phyloP scores from a whole-genome alignment of 2,113 vertebrate species.

The Xiphophorus couchianus region DNA sequence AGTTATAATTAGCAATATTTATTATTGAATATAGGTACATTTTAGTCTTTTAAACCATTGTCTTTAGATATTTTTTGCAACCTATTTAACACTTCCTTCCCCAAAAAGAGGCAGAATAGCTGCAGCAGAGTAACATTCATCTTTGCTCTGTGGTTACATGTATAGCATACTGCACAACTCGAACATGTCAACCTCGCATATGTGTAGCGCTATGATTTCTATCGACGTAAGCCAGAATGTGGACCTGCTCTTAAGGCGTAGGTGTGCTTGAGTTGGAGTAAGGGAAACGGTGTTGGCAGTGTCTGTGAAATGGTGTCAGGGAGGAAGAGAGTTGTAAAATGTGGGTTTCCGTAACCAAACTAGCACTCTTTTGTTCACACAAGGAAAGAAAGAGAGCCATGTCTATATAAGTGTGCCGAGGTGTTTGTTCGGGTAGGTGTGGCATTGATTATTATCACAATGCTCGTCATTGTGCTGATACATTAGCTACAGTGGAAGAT shows the following conservation, averaged over 20 bases:
- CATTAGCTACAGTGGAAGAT: slow-evolving; percentile 14
- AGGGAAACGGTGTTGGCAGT: slow-evolving; percentile 21
- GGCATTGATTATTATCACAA: slow-evolving; percentile 33
- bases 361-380: slow-evolving; percentile 59
- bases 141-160: slow-evolving; percentile 4
- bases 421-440: slow-evolving; percentile 32
- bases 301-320: slow-evolving; percentile 57
- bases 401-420: slow-evolving; percentile 26
- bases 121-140: background rate
- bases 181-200: background rate
- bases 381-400: slow-evolving; percentile 36
- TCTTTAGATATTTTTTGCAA: background rate
- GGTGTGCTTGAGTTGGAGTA: slow-evolving; percentile 24
- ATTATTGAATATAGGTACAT: background rate
- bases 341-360: slow-evolving; percentile 76
- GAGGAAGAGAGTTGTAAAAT: slow-evolving; percentile 83
- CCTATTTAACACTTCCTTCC: background rate
- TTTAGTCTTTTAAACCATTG: background rate
- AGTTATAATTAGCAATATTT: background rate
- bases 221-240: background rate
- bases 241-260: background rate
- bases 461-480: background rate
- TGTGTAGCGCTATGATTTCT: slow-evolving; percentile 3
- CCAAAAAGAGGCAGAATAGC: background rate
- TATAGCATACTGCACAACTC: slow-evolving; percentile 8